Evolutionary conservation across 1,140 invertebrate species (phyloP).

Genomic region (Ips typographus): DNA sequence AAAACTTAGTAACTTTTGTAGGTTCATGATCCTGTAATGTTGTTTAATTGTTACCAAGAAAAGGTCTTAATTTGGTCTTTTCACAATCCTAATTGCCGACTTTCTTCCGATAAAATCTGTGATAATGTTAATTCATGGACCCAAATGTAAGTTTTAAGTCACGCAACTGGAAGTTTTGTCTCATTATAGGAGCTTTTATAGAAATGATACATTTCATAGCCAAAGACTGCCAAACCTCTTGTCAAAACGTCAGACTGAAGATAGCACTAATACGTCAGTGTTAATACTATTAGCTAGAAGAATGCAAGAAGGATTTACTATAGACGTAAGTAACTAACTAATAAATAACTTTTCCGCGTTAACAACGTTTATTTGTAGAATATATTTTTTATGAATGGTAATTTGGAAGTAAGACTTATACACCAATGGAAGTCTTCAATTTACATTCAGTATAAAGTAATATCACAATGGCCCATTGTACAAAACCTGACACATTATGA

Average conservation of each 20-base stretch:
- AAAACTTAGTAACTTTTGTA: slow-evolving; percentile 39
- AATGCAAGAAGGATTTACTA: slow-evolving; percentile 76
- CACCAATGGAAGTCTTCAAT: slow-evolving; percentile 77
- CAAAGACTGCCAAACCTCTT: slow-evolving; percentile 59
- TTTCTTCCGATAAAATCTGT: slow-evolving; percentile 43
- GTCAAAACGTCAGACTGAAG: slow-evolving; percentile 68
- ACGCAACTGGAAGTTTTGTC: background rate
- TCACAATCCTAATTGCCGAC: slow-evolving; percentile 53
- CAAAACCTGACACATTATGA: slow-evolving; percentile 59
- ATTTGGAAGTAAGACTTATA: slow-evolving; percentile 67
- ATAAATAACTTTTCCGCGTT: slow-evolving; percentile 14
- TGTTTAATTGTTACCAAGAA: slow-evolving; percentile 73
- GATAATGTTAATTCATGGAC: slow-evolving; percentile 51
- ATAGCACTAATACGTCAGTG: slow-evolving; percentile 65
- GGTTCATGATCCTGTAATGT: slow-evolving; percentile 51
- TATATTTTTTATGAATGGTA: slow-evolving; percentile 58
- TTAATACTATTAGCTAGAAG: slow-evolving; percentile 73
- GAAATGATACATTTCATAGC: slow-evolving; percentile 62
- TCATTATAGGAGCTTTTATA: slow-evolving; percentile 38
- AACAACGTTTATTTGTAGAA: slow-evolving; percentile 50
- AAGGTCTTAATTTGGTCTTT: slow-evolving; percentile 77
- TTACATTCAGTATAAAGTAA: slow-evolving; percentile 70
- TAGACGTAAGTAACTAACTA: slow-evolving; percentile 59
- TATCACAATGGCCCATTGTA: slow-evolving; percentile 60
- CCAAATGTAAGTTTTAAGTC: slow-evolving; percentile 47